A percentile compares a stretch with the other conserved stretches of the same genome.
Conservation (phyloP, 2,797 vertebrate genomes). For the Cuculus canorus region DNA sequence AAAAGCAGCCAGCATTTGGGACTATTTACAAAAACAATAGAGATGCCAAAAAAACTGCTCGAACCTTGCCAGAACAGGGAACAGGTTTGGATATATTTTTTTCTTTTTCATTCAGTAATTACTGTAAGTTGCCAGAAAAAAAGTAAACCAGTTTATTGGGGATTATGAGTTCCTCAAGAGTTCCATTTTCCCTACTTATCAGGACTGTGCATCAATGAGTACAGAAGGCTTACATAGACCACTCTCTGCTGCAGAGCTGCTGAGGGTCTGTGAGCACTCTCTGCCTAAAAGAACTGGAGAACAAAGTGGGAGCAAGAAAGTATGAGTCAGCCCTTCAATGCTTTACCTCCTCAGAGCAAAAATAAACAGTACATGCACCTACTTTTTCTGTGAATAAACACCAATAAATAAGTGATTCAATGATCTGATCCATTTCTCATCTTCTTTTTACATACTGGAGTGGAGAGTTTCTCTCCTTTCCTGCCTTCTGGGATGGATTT, state of each 20-base stretch:
- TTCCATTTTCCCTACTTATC: background rate
- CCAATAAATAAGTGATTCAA: background rate
- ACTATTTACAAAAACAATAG: background rate
- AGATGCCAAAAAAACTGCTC: background rate
- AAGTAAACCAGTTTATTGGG: background rate
- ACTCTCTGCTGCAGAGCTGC: background rate
- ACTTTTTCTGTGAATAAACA: slow-evolving; percentile 26
- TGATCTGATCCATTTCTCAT: background rate
- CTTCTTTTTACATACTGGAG: background rate
- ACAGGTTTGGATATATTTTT: background rate
- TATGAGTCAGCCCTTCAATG: background rate
- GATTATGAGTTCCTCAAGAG: background rate
- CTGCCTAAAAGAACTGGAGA: slow-evolving; percentile 1
- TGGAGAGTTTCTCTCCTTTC: background rate
- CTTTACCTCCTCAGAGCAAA: background rate
- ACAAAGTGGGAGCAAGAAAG: background rate
- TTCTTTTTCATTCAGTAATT: background rate
- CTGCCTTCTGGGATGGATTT: slow-evolving; percentile 13
- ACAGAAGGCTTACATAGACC: background rate
- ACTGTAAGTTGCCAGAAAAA: background rate
- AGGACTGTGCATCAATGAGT: background rate
- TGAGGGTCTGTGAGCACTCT: background rate
- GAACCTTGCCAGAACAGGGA: background rate
- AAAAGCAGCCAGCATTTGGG: background rate
- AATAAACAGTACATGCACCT: background rate